These are phyloP conservation scores for Leucophora obtusa DNA, from an alignment of 2,888 invertebrate species.

Conservation along the genomic window DNA sequence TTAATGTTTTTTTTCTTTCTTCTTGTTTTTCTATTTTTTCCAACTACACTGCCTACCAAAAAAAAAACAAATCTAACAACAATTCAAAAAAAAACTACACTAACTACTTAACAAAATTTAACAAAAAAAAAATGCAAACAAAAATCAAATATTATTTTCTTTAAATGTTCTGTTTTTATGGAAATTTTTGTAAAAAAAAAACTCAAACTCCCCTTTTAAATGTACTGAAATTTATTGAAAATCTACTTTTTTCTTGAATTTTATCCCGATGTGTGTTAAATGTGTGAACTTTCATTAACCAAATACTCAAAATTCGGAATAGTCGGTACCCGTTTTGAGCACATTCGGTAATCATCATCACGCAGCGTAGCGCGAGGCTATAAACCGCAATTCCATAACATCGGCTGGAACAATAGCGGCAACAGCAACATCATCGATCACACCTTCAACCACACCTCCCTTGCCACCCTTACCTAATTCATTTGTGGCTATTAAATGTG, in stretches of 20 bases:
- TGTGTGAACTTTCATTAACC: conserved; percentile 49
- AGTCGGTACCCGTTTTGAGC: conserved; percentile 79
- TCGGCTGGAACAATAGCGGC: conserved; percentile 67
- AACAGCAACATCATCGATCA: background rate
- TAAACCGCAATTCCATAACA: conserved; percentile 67
- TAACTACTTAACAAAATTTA: conserved; percentile 12
- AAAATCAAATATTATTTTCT: conserved; percentile 30
- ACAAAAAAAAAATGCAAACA: conserved; percentile 36
- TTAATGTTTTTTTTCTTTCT: conserved; percentile 55
- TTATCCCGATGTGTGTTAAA: conserved; percentile 28
- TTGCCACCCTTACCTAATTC: conserved; percentile 74
- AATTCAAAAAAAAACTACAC: background rate
- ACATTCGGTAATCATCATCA: conserved; percentile 79
- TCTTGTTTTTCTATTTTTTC: conserved; percentile 55
- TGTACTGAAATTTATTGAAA: conserved; percentile 39
- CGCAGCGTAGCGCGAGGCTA: conserved; percentile 78
- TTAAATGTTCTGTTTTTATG: background rate
- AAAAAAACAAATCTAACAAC: conserved; percentile 17
- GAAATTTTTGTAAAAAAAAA: conserved; percentile 33
- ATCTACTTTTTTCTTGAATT: conserved; percentile 52
- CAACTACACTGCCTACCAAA: conserved; percentile 36
- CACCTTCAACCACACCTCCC: conserved; percentile 71
- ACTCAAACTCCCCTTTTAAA: conserved; percentile 41
- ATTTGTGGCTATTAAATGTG: conserved; percentile 72
- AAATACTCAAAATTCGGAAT: conserved; percentile 32